These are phyloP conservation scores for Sebastes melanostomus DNA, from an alignment of 2,797 vertebrate genomes.

Conservation along the genomic window DNA sequence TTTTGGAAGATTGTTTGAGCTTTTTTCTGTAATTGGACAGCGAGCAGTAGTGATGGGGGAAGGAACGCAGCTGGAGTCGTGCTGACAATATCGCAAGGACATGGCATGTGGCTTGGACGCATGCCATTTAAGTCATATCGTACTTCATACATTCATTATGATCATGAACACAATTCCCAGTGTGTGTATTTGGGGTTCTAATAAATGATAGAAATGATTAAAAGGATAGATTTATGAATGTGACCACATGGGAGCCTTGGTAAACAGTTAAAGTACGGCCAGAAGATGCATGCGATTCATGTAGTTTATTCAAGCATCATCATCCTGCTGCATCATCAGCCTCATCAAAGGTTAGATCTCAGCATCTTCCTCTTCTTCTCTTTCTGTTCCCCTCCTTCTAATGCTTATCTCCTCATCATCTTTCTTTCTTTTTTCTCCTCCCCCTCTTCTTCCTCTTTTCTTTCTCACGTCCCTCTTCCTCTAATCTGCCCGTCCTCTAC, in stretches of 20 bases:
- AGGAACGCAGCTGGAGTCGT: background rate
- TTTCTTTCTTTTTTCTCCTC: background rate
- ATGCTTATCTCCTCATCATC: background rate
- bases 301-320: constrained; percentile 40
- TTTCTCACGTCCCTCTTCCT: constrained; percentile 1
- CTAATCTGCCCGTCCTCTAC: constrained; percentile 32
- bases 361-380: background rate
- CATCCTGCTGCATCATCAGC: constrained; percentile 54
- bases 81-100: constrained; percentile 5
- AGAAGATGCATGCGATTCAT: background rate
- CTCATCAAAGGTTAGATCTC: constrained; percentile 37
- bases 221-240: background rate
- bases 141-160: background rate
- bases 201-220: background rate
- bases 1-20: constrained; percentile 5
- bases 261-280: background rate
- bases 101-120: background rate
- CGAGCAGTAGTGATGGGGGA: background rate
- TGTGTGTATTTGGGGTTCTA: background rate
- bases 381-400: background rate
- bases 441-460: background rate
- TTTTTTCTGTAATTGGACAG: constrained; percentile 20
- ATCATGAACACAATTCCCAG: background rate
- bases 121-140: constrained; percentile 3
- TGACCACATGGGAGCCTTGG: background rate